A percentile compares a stretch with the other conserved stretches of the same genome.
Conservation (phyloP, 2,113 vertebrate species). For the Lamprotornis superbus region DNA sequence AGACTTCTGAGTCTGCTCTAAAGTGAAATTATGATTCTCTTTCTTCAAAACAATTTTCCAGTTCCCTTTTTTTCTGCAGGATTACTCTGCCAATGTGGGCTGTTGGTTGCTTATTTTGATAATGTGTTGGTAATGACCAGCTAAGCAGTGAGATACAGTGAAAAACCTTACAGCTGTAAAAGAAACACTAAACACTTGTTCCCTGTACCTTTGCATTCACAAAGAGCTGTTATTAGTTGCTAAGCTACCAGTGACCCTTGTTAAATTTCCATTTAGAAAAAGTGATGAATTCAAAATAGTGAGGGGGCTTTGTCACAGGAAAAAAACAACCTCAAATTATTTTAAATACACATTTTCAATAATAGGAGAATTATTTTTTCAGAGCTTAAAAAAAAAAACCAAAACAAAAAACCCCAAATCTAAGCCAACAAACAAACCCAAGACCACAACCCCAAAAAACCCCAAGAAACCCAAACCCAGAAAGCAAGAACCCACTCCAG, state of each 20-base stretch:
- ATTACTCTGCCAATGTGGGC: neutral
- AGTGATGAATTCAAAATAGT: neutral
- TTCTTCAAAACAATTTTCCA: neutral
- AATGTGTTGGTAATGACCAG: neutral
- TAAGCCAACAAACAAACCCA: neutral
- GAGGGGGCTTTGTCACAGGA: neutral
- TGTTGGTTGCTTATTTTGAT: neutral
- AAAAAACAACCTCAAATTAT: neutral
- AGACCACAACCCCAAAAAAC: neutral
- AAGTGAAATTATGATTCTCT: neutral
- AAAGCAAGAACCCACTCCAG: neutral
- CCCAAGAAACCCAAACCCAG: neutral
- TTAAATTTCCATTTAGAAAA: constrained; percentile 23
- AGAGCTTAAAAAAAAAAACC: neutral
- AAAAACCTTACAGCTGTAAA: neutral
- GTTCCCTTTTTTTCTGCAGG: neutral
- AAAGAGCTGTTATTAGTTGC: constrained; percentile 59
- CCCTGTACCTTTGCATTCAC: neutral
- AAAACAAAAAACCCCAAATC: too few species aligned
- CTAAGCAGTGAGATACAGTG: neutral
- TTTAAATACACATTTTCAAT: neutral
- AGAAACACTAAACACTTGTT: neutral
- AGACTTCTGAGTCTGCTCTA: neutral
- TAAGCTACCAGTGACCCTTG: constrained; percentile 58
- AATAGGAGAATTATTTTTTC: neutral